These are phyloP conservation scores for Agapornis roseicollis DNA, from an alignment of 2,113 vertebrate species.

Conservation along the genomic window DNA sequence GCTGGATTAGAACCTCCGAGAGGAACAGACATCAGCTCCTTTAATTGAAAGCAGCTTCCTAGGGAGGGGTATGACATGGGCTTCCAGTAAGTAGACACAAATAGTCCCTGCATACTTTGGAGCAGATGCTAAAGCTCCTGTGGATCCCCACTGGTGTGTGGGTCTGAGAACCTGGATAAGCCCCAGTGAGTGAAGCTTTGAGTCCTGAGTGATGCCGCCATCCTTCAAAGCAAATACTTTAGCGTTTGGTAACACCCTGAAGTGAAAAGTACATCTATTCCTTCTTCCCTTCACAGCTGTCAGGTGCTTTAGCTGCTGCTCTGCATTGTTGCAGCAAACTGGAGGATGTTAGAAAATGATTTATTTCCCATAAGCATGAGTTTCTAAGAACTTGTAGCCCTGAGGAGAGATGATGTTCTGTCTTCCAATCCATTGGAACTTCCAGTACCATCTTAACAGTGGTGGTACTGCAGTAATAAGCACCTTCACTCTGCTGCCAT, in stretches of 20 bases:
- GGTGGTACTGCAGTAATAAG: neutral
- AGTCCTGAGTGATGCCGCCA: neutral
- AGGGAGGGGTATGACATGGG: slow-evolving; percentile 18
- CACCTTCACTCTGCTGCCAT: neutral
- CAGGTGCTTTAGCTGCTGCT: slow-evolving; percentile 42
- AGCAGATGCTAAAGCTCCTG: slow-evolving; percentile 28
- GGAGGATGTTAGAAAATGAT: neutral
- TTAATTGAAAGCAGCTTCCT: slow-evolving; percentile 79
- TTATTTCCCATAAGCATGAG: neutral
- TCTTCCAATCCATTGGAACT: neutral
- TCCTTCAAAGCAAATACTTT: slow-evolving; percentile 39
- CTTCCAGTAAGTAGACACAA: slow-evolving; percentile 30
- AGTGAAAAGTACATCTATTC: neutral
- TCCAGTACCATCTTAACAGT: neutral
- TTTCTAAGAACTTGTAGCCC: neutral
- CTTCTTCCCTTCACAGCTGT: slow-evolving; percentile 12
- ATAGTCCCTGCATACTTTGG: neutral
- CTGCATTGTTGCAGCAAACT: neutral
- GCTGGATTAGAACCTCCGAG: slow-evolving; percentile 71
- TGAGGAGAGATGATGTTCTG: neutral
- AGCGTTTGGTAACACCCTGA: slow-evolving; percentile 32
- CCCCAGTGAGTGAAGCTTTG: neutral
- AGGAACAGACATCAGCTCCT: slow-evolving; percentile 71
- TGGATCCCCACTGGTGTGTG: slow-evolving; percentile 16
- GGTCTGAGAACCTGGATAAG: slow-evolving; percentile 32